These are phyloP conservation scores for Ammodytes dubius DNA, from an alignment of 2,113 vertebrate genomes.

Conservation along the genomic window DNA sequence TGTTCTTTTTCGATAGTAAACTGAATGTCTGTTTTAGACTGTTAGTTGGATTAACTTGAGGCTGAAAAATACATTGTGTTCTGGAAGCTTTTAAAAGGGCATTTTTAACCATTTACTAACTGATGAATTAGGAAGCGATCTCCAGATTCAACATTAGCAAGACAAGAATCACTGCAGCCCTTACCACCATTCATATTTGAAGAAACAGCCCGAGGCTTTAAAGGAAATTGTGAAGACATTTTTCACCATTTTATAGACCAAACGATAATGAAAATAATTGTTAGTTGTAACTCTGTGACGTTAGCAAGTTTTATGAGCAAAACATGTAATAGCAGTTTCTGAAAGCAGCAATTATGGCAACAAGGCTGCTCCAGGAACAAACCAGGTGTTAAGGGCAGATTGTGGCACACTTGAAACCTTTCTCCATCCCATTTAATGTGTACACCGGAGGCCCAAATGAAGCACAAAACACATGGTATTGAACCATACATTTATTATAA, in stretches of 20 bases:
- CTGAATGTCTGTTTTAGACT: neutral
- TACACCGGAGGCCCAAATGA: neutral
- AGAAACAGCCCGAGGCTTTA: neutral
- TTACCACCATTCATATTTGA: neutral
- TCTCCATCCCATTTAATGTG: neutral
- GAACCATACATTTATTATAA: constrained; percentile 73
- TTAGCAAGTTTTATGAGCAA: constrained; percentile 29
- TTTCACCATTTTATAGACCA: neutral
- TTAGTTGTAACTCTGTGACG: neutral
- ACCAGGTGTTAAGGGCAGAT: constrained; percentile 53
- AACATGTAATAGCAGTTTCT: constrained; percentile 1
- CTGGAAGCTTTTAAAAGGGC: neutral
- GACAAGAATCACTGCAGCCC: neutral
- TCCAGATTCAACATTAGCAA: neutral
- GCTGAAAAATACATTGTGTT: neutral
- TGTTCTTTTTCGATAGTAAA: neutral
- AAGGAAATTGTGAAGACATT: neutral
- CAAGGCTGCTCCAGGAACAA: neutral
- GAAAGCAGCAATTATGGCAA: constrained; percentile 40
- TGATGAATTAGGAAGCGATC: neutral
- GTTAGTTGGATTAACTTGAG: neutral
- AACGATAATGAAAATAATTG: constrained; percentile 4
- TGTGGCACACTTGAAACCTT: neutral
- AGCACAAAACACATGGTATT: neutral
- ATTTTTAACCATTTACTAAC: neutral